Percentiles rank a stretch among this genome's conserved stretches.
These are phyloP conservation scores for Chinchilla lanigera DNA, from an alignment of 2,113 vertebrate species.

Conservation along the genomic window DNA sequence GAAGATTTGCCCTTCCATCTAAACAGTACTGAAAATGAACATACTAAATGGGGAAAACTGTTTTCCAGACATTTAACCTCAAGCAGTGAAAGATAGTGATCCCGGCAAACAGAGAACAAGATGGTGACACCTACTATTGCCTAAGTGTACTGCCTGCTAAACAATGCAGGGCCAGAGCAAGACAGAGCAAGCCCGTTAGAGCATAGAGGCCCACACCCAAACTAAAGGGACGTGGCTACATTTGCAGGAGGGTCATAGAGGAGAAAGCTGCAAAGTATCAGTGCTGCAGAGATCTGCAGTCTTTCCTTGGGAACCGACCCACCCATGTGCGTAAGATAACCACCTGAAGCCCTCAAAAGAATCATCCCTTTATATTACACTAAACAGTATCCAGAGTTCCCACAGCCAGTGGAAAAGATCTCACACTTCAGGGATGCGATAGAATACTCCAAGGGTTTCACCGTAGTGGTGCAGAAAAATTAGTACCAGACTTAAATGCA, in stretches of 20 bases:
- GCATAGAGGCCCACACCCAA: neutral
- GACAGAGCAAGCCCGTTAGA: neutral
- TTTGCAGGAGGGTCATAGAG: neutral
- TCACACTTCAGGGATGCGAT: neutral
- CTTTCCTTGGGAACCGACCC: neutral
- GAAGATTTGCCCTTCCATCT: neutral
- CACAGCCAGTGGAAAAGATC: neutral
- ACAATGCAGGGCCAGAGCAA: neutral
- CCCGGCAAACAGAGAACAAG: neutral
- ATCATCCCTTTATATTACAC: neutral
- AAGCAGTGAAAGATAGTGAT: neutral
- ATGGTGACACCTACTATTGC: neutral
- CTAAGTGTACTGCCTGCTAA: neutral
- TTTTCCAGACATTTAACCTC: neutral
- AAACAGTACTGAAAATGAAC: neutral
- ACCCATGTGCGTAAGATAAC: neutral
- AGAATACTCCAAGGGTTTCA: neutral
- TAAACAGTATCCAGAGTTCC: neutral
- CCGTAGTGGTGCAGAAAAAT: neutral
- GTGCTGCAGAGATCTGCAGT: neutral
- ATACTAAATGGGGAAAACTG: neutral
- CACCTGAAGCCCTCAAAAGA: neutral
- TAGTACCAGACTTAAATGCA: neutral
- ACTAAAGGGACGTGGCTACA: neutral
- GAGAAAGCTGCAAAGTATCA: neutral